A percentile compares a stretch with the other conserved stretches of the same genome.
phyloP scores from a whole-genome alignment of 2,888 invertebrate species.

The Drosophila sordidula region DNA sequence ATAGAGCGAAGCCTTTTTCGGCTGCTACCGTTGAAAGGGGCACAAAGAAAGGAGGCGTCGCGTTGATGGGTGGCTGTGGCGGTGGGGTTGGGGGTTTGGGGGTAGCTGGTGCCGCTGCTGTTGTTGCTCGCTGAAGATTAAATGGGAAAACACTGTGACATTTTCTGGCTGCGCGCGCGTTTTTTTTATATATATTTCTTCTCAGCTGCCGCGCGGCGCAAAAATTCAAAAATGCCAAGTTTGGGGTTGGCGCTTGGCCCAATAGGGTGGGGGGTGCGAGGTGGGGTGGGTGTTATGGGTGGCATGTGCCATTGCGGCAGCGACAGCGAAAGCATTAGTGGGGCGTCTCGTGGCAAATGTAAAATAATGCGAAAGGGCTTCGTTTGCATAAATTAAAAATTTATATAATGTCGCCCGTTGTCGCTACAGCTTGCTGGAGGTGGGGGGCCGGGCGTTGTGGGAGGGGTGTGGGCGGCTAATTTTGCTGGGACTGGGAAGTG shows the following conservation, averaged over 20 bases:
- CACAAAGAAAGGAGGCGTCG: conserved; percentile 69
- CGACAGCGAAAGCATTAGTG: conserved; percentile 61
- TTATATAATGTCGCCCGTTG: conserved; percentile 73
- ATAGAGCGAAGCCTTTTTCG: conserved; percentile 64
- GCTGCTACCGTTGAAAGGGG: conserved; percentile 68
- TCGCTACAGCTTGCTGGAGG: conserved; percentile 26
- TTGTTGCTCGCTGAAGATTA: conserved; percentile 73
- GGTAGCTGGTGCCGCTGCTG: conserved; percentile 28
- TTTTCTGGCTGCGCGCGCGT: conserved; percentile 70
- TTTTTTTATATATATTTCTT: conserved; percentile 41
- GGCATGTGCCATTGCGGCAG: conserved; percentile 43
- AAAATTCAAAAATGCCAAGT: conserved; percentile 64
- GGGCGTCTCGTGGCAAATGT: conserved; percentile 78
- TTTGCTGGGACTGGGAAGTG: conserved; percentile 10
- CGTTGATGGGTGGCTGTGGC: conserved; percentile 41
- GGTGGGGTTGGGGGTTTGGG: conserved; percentile 10
- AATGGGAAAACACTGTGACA: conserved; percentile 80
- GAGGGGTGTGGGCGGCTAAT: conserved; percentile 30
- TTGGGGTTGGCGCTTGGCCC: conserved; percentile 29
- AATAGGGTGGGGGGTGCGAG: conserved; percentile 33
- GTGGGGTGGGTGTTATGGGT: conserved; percentile 13
- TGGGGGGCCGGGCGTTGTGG: conserved; percentile 3
- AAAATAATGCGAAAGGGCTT: conserved; percentile 82
- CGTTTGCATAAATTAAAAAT: conserved; percentile 82
- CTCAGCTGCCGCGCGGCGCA: conserved; percentile 55